A percentile compares a stretch with the other conserved stretches of the same genome.
phyloP scores from a whole-genome alignment of 2,888 invertebrate genomes.

The Bruchidius siliquastri region DNA sequence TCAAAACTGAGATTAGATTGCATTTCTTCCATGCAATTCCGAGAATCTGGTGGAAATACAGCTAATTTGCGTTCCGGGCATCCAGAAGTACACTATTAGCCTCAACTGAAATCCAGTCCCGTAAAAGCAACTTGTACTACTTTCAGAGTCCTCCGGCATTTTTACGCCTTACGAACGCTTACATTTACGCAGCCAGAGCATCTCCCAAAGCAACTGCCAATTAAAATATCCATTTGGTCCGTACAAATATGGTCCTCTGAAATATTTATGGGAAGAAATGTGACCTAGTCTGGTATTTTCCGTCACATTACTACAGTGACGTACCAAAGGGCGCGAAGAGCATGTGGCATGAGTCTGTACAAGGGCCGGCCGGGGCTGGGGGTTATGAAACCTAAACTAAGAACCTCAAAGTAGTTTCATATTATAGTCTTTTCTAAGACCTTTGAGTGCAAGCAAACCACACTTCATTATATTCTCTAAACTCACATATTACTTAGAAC shows the following conservation, averaged over 20 bases:
- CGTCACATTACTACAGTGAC: constrained; percentile 12
- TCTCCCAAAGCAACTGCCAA: not conserved
- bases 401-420: too few species aligned
- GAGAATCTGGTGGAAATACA: not conserved
- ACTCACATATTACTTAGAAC: too few species aligned
- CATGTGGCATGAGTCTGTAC: not conserved
- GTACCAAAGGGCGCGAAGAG: not conserved
- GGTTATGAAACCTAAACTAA: too few species aligned
- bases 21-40: not conserved
- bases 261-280: constrained; percentile 16
- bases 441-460: too few species aligned
- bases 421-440: too few species aligned
- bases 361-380: too few species aligned
- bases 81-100: not conserved
- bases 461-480: too few species aligned
- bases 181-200: not conserved
- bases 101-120: not conserved
- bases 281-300: constrained; percentile 18
- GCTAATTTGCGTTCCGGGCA: not conserved
- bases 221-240: constrained; percentile 2
- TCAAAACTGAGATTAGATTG: not conserved
- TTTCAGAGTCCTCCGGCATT: not conserved
- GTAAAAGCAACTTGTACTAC: not conserved
- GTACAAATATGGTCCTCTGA: constrained; percentile 5
- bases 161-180: not conserved